Evolutionary conservation across 2,113 vertebrate species (phyloP).

Genomic region (Oncorhynchus masou): DNA sequence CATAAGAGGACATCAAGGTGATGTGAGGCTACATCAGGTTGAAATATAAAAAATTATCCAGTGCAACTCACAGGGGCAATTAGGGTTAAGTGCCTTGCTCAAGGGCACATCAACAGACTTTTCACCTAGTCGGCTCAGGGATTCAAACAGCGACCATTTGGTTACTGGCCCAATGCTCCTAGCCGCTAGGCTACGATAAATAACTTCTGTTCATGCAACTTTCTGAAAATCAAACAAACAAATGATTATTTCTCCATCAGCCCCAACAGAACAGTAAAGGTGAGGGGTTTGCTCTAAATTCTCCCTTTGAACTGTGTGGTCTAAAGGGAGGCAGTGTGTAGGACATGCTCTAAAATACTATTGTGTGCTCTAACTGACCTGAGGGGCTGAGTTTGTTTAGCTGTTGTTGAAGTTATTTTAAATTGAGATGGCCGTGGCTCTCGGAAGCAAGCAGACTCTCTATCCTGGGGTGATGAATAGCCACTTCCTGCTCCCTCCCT

Average conservation of each 20-base stretch:
- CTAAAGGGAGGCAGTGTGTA: conserved; percentile 25
- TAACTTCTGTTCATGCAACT: neutral
- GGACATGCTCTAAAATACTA: neutral
- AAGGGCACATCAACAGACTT: too few species aligned
- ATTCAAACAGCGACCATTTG: too few species aligned
- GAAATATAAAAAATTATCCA: neutral
- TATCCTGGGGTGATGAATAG: conserved; percentile 47
- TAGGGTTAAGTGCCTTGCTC: too few species aligned
- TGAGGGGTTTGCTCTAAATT: too few species aligned
- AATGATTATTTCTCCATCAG: neutral
- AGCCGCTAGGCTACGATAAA: neutral
- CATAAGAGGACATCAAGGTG: conserved; percentile 22
- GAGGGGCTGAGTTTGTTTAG: conserved; percentile 56
- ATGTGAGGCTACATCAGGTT: neutral
- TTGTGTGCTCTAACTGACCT: conserved; percentile 37
- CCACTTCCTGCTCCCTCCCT: conserved; percentile 1
- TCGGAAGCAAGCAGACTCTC: conserved; percentile 6
- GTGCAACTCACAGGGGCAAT: too few species aligned
- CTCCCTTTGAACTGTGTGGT: neutral
- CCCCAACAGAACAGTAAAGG: neutral
- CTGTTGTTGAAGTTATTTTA: conserved; percentile 49
- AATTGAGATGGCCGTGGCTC: conserved; percentile 43
- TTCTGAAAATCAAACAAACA: neutral
- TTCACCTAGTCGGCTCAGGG: too few species aligned
- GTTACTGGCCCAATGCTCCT: too few species aligned